These are phyloP conservation scores for Phortica okadai DNA, from an alignment of 2,888 invertebrate species.

Conservation along the genomic window DNA sequence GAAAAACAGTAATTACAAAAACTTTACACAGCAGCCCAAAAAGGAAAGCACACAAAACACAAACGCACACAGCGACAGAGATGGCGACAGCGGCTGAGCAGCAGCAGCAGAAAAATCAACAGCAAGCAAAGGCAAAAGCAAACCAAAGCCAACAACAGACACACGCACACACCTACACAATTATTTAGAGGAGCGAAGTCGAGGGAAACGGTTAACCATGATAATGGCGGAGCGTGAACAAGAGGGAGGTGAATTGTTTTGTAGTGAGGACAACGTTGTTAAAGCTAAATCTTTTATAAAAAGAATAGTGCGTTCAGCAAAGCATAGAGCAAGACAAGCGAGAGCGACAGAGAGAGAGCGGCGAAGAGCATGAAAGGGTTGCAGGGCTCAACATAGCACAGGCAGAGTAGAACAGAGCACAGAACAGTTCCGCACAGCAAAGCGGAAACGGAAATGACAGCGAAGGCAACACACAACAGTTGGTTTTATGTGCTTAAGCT, in stretches of 20 bases:
- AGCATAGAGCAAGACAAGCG: background rate
- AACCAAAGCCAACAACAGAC: conserved; percentile 31
- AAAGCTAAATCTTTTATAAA: conserved; percentile 2
- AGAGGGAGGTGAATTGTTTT: background rate
- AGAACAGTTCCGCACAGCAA: conserved; percentile 31
- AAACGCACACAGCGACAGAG: conserved; percentile 34
- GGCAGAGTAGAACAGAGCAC: background rate
- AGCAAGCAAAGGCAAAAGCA: conserved; percentile 13
- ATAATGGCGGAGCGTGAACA: conserved; percentile 63
- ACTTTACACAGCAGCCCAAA: conserved; percentile 4
- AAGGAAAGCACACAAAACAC: background rate
- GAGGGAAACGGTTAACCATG: conserved; percentile 62
- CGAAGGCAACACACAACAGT: conserved; percentile 57
- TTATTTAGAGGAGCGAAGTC: background rate
- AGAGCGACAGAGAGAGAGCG: background rate
- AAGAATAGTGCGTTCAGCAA: background rate
- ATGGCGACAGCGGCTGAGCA: conserved; percentile 45
- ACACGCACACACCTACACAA: conserved; percentile 15
- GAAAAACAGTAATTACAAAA: conserved; percentile 14
- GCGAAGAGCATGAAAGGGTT: conserved; percentile 5
- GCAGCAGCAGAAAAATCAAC: background rate
- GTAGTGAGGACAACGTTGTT: too few relatives aligned
- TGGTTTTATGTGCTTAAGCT: conserved; percentile 50
- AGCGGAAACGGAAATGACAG: conserved; percentile 40
- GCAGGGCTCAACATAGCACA: background rate